Base-by-base conservation (phyloP, 2,797 vertebrate genomes). In the Esox masquinongy region DNA sequence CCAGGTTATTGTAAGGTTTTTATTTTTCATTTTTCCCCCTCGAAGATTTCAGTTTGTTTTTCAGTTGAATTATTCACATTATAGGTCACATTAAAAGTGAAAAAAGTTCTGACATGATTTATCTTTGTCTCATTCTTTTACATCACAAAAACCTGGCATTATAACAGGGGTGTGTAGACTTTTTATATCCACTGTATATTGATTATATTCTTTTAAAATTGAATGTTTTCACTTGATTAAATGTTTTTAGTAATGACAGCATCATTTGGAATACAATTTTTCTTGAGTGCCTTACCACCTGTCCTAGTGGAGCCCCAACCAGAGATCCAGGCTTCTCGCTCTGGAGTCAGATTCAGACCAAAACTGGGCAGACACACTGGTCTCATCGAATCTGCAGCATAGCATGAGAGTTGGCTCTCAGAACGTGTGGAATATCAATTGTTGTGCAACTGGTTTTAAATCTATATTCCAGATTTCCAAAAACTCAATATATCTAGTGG, bases 361-460 rank as follows among this genome's bases (percentile, higher is more conserved):
- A 80, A 39, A 74, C 95, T 97, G 43, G 97, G 97, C 77, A 99
- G 92, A 85, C 97, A 99, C 74, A 97, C 94, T 0, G 97, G 95
- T 47, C 14, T 86, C 66, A 95, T 77, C 0, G 0, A 84, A 0
- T 1, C 93, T 94, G 78, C 71, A 56, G 49, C 3, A 75, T 59
- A 0, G 31, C 75, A 75, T 43, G 69, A 0, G 12, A 29, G 31
- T n/a, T 24, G 17, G n/a, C 56, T 59, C 19, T 59, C 19, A n/a
- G 19, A 59, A 59, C 7, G 53, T 56, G 16, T n/a, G 1, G 53
- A 56, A 14, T n/a, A n/a, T 56, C 17, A 56, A 24, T 8, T 12
- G 43, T 1, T 47, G 43, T 47, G 43, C 12, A 7, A 61, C 56
- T 61, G 56, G 56, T 24, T 59, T 59, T 9, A 12, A 61, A 19